Evolutionary conservation across 2,113 vertebrate species (phyloP), one percentile per base, ranked within the genome.

Genomic region (Tiliqua scincoides): DNA sequence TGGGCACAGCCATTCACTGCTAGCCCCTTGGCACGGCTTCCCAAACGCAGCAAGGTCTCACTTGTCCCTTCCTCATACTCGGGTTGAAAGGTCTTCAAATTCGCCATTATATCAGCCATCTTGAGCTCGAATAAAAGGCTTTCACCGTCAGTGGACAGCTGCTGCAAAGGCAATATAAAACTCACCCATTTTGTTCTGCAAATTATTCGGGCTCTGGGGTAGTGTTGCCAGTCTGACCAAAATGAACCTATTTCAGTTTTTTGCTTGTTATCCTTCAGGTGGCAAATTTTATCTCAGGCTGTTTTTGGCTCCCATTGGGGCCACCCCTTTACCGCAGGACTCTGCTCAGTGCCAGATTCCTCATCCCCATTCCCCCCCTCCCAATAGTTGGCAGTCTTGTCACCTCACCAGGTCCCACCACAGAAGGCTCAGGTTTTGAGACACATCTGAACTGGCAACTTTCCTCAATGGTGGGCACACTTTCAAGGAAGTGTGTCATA

Each of bases 1-100:
- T 97, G 97, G 48, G 95, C 96, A 71, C 97, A 97, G 1, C 87
- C 93, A 21, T 95, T 87, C 10, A 95, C 79, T 9, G 88, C 85
- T 87, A 96, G 86, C 3, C 89, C 94, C 21, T 93, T 91, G 23
- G 72, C 75, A 52, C 92, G 94, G 4, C 89, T 85, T 78, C 89
- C 93, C 54, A 98, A 86, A 74, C 78, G 72, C 20, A 93, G 35
- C 17, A 94, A 73, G 40, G 85, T 40, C 37, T 84, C 95, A 0
- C 94, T 85, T 3, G 94, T 92, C 4, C 65, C 84, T 17, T 95
- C 52, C 52, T 92, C 96, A 25, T 25, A 14, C 20, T 96, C 96
- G 85, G 96, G 96, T 62, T 89, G 86, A 32, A 97, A 89, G 65
- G 93, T 93, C 23, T 85, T 87, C 11, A 97, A 91, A 77, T 85